Evolutionary conservation across 2,888 invertebrate genomes (phyloP), one percentile per base, ranked within the genome.

Genomic region (Cryptocheilus praepositus): DNA sequence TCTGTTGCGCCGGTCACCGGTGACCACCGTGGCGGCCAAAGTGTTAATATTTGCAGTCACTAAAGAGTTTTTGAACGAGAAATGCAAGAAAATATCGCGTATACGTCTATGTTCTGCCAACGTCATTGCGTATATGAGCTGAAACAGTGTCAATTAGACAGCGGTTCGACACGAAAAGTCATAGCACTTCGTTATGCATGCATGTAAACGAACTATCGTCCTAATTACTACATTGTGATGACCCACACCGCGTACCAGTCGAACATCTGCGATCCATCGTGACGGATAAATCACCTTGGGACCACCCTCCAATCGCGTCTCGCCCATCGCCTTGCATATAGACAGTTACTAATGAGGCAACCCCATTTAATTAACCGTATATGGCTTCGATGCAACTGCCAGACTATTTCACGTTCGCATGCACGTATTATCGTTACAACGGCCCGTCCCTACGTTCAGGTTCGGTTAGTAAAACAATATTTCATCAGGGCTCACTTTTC

Each of bases 251-350:
- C 73, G 71, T 76, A 79, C 75, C 77, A 76, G 79, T 82, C 77
- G 78, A 82, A 79, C 81, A 83, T 81, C 82, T 81, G 81, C 75
- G 77, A 83, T 81, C 76, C 81, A 76, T 77, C 73, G 80, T 77
- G 78, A 83, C 70, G 79, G 82, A 83, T 81, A 82, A 81, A 83
- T 83, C 80, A 81, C 79, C 81, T 81, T 76, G 81, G 81, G 82
- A 81, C 80, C 74, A 81, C 75, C 81, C 77, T 73, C 77, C 80
- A 82, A 81, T 81, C 79, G 80, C 79, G 75, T 81, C 80, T 77
- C 81, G 76, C 70, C 76, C 74, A 80, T 79, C 79, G 80, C 80
- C 82, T 80, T 81, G 82, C 82, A 82, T 82, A 83, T 81, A 82
- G 82, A 82, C 81, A 81, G 78, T 81, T 80, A 81, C 80, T 82